Base-by-base conservation (phyloP, 2,113 vertebrate species). In the Heptranchias perlo region DNA sequence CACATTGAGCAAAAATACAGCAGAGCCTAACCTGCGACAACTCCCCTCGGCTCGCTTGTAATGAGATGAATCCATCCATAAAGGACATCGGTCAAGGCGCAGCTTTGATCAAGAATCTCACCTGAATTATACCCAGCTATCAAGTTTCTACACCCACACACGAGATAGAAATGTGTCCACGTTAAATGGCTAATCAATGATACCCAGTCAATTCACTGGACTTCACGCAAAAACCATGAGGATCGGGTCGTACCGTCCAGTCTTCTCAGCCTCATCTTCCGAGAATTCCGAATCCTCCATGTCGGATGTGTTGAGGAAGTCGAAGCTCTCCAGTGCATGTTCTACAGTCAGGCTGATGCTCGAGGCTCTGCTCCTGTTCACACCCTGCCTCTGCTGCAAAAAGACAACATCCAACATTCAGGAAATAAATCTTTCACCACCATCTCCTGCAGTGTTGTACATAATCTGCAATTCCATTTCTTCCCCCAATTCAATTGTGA, bases 311-410 rank as follows among this genome's bases (percentile, higher is more conserved):
- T 99, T 98, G 96, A 99, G 98, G 97, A 99, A 99, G 97, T 99
- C 99, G 96, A 99, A 99, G 97, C 99, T 99, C 97, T 99, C 98
- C 96, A 99, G 97, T 0, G 99, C 99, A 0, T 98, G 98, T 96
- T 99, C 98, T 96, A 99, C 99, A 0, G 99, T 98, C 96, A 99
- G 97, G 97, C 99, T 99, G 92, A 98, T 97, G 96, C 99, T 99
- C 96, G 99, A 98, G 0, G 98, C 97, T 14, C 98, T 98, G 97
- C 99, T 99, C 61, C 98, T 98, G 96, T 98, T 98, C 28, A 98
- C 92, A 0, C 98, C 98, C 97, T 99, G 96, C 96, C 97, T 98
- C 97, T 98, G 98, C 98, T 98, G 97, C 0, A 0, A 84, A 96
- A 96, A 96, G 95, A 96, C 76, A 44, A 62, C 13, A 39, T n/a